Evolutionary conservation across 1,140 invertebrate genomes (phyloP).

Genomic region (Drosophila orena): DNA sequence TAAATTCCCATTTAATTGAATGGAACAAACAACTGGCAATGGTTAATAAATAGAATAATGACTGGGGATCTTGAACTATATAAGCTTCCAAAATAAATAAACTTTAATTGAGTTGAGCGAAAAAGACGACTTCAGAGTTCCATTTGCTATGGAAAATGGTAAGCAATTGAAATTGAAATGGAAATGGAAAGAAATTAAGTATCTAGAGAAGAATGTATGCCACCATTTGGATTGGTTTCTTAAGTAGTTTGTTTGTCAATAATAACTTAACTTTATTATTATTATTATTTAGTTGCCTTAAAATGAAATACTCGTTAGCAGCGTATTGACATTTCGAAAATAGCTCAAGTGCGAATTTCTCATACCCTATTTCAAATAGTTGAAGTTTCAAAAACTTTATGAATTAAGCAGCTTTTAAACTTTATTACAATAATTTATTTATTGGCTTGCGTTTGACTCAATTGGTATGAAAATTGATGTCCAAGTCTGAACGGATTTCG

Average conservation of each 20-base stretch:
- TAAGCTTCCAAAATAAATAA: slow-evolving; percentile 25
- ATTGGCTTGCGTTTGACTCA: neutral
- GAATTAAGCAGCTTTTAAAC: neutral
- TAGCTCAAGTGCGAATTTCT: neutral
- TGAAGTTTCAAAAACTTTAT: neutral
- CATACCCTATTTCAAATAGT: too few species aligned
- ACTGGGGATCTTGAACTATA: slow-evolving; percentile 15
- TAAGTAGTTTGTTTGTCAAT: neutral
- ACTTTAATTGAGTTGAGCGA: neutral
- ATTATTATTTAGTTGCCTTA: neutral
- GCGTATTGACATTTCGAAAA: neutral
- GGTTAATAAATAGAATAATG: slow-evolving; percentile 14
- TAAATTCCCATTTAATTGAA: slow-evolving; percentile 53
- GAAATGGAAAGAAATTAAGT: neutral
- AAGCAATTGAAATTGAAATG: slow-evolving; percentile 1
- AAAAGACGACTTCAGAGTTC: slow-evolving; percentile 1
- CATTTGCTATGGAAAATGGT: neutral
- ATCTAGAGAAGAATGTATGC: neutral
- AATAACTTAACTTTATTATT: neutral
- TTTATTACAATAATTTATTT: neutral
- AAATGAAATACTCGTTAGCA: neutral
- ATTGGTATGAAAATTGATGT: slow-evolving; percentile 25
- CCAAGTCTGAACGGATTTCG: slow-evolving; percentile 1
- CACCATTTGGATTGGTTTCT: neutral
- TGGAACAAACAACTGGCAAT: slow-evolving; percentile 11